Evolutionary conservation across 2,888 invertebrate genomes (phyloP).

Genomic region (Phorcus lineatus): DNA sequence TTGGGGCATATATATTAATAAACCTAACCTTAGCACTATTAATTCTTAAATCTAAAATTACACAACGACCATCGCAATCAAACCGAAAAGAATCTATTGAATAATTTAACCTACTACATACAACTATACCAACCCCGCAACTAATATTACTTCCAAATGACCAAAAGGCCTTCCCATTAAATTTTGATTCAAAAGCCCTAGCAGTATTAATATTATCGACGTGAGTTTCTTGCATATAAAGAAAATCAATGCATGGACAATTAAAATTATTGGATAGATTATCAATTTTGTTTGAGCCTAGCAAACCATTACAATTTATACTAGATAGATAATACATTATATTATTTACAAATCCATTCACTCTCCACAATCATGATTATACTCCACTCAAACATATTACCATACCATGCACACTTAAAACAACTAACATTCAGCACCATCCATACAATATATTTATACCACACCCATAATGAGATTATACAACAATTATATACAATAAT

Average conservation of each 20-base stretch:
- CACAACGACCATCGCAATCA: not conserved
- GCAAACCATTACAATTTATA: not conserved
- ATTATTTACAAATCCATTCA: too few species aligned
- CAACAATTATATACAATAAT: too few species aligned
- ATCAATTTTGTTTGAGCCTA: not conserved
- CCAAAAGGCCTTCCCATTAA: not conserved
- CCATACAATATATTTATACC: too few species aligned
- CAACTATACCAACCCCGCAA: not conserved
- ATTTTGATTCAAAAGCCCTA: not conserved
- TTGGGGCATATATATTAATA: not conserved
- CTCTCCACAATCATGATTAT: too few species aligned
- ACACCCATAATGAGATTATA: too few species aligned
- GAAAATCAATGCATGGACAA: constrained; percentile 28
- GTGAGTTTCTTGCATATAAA: constrained; percentile 13
- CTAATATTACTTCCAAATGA: not conserved
- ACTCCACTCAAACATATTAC: too few species aligned
- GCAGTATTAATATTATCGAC: not conserved
- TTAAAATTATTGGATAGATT: constrained; percentile 38
- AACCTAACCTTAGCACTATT: not conserved
- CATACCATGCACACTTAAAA: too few species aligned
- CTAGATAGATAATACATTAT: not conserved
- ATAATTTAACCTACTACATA: not conserved
- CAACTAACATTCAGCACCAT: too few species aligned
- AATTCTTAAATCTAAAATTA: not conserved
- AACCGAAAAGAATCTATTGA: not conserved